phyloP scores from a whole-genome alignment of 2,888 invertebrate species.

The Seira musarum region DNA sequence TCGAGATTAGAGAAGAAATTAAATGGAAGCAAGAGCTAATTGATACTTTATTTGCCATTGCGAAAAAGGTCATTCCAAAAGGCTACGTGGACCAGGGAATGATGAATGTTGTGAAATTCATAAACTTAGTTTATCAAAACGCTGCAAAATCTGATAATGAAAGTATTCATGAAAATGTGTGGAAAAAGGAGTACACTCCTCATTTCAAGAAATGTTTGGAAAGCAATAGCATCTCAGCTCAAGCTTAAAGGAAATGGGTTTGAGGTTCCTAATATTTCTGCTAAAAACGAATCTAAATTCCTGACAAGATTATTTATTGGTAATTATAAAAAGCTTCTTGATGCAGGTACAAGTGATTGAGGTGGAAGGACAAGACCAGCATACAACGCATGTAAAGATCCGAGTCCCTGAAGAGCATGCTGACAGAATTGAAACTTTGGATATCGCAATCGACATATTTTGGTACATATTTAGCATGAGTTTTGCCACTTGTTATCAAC shows the following conservation, averaged over 20 bases:
- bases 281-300: too few relatives aligned
- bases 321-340: too few relatives aligned
- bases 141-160: slow-evolving; percentile 3
- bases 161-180: background rate
- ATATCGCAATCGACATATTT: slow-evolving; percentile 25
- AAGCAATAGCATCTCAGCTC: background rate
- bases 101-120: slow-evolving; percentile 33
- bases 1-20: slow-evolving; percentile 2
- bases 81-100: slow-evolving; percentile 36
- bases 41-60: slow-evolving; percentile 10
- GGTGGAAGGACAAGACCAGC: too few relatives aligned
- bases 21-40: slow-evolving; percentile 28
- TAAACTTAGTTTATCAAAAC: slow-evolving; percentile 26
- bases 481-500: slow-evolving; percentile 4
- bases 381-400: too few relatives aligned
- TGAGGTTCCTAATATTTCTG: too few relatives aligned
- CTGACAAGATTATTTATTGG: too few relatives aligned
- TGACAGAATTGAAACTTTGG: slow-evolving; percentile 14
- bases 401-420: slow-evolving; percentile 39
- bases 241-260: background rate
- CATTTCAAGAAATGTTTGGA: slow-evolving; percentile 11
- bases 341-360: too few relatives aligned
- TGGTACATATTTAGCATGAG: slow-evolving; percentile 35
- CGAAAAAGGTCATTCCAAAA: background rate
- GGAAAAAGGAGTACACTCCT: background rate